Evolutionary conservation across 1,140 invertebrate species (phyloP), one percentile per base, ranked within the genome.

Genomic region (Rhagoletis zephyria): DNA sequence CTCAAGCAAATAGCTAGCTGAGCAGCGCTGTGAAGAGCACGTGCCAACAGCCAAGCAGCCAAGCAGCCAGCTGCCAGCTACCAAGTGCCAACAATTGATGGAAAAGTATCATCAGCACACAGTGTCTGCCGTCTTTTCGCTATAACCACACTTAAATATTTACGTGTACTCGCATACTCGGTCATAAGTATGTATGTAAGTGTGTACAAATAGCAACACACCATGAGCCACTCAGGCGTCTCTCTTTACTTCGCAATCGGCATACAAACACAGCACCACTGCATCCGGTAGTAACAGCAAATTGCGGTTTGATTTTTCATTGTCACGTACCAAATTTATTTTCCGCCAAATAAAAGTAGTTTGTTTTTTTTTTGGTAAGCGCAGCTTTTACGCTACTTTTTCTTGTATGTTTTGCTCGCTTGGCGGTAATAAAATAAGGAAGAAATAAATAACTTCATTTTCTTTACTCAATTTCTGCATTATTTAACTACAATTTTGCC

Each of bases 341-440:
- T 56, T 48, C 48, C 74, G 74, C 74, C 74, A 81, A 81, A 81
- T 81, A 81, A 81, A 81, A 81, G 48, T 81, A 81, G 74, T 81
- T 81, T 81, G 74, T 56, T 81, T 56, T 81, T 4, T 9, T 42
- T 81, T 30, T 30, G 30, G 30, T 30, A 81, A 81, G n/a, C 45
- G 74, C 16, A 48, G 48, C 30, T 67, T 56, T 81, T 81, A 81
- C 45, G 74, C 40, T 10, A 74, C 14, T 42, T 30, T 30, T 30
- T 42, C 42, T 65, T 19, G 42, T 74, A 4, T 74, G 16, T 74
- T 81, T 81, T 81, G 48, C n/a, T 59, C 74, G 19, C 10, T 56
- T 81, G 51, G n/a, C 30, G 48, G 2, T n/a, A 81, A 81, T 81
- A 81, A 81, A 56, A 81, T 48, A 74, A 45, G 70, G 70, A 74